Base-by-base conservation (phyloP, 2,797 vertebrate species). In the Pantherophis vulpinus region DNA sequence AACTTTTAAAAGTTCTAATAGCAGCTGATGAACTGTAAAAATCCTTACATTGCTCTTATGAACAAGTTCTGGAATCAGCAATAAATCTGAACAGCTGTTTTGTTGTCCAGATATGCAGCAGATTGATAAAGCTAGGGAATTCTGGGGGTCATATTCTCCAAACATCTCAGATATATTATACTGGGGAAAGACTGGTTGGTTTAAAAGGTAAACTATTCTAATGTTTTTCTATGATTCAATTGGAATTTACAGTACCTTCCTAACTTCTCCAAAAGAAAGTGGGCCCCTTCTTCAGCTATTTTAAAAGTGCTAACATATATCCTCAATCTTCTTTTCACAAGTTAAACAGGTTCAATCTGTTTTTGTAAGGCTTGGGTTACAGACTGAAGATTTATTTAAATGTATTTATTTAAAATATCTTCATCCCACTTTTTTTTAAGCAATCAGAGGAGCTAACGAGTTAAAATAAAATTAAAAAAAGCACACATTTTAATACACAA, bases 1-100 rank as follows among this genome's bases (percentile, higher is more conserved):
- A 55, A 54, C 27, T 87, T 79, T 79, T 79, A 99, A 99, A 90
- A 99, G 98, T 95, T 99, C 99, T 0, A 99, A 99, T 89, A 99
- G 99, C 20, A 99, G 99, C 96, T 99, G 99, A 95, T 99, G 99
- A 97, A 99, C 99, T 92, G 99, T 99, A 92, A 99, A 98, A 93
- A 99, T 98, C 95, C 99, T 98, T 32, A 99, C 98, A 25, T 99
- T 98, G 97, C 98, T 98, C 94, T 97, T 98, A 94, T 93, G 98
- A 63, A 99, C 99, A 96, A 99, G 97, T 95, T 99, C 97, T 0
- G 98, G 98, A 89, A 99, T 98, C 95, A 99, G 97, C 4, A 97
- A 93, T 61, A 99, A 98, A 99, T 99, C 97, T 99, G 98, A 98
- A 99, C 99, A 92, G 99, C 98, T 0, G 99, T 99, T 98, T 99